A percentile compares a stretch with the other conserved stretches of the same genome.
phyloP scores from a whole-genome alignment of 2,113 vertebrate genomes.

The Takifugu bimaculatus region DNA sequence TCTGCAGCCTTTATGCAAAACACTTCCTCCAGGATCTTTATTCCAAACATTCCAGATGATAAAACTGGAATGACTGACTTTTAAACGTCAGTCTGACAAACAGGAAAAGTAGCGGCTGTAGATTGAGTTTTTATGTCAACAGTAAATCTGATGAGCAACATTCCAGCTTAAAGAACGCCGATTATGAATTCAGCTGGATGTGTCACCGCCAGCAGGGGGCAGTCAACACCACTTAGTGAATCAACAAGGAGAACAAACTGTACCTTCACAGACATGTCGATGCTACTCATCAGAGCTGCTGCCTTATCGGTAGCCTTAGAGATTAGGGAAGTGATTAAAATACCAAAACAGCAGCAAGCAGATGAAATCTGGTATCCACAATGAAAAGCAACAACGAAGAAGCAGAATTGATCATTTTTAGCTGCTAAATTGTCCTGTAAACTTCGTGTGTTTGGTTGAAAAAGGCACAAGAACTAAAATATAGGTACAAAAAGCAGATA shows the following conservation, averaged over 20 bases:
- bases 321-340: neutral
- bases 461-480: neutral
- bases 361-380: neutral
- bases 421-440: neutral
- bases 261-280: neutral
- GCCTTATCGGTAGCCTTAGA: neutral
- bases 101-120: too few species aligned
- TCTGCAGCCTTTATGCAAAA: too few species aligned
- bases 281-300: neutral
- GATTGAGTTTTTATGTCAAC: too few species aligned
- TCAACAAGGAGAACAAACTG: neutral
- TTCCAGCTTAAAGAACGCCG: too few species aligned
- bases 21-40: too few species aligned
- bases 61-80: neutral
- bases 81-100: neutral
- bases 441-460: neutral
- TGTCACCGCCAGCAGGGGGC: conserved; percentile 45
- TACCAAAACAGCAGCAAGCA: neutral
- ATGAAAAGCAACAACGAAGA: neutral
- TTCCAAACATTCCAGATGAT: too few species aligned
- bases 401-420: too few species aligned
- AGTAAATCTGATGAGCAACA: too few species aligned
- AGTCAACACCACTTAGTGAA: conserved; percentile 33
- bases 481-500: neutral
- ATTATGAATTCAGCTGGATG: too few species aligned